Evolutionary conservation across 2,797 vertebrate genomes (phyloP).

Genomic region (Malurus leucopterus): DNA sequence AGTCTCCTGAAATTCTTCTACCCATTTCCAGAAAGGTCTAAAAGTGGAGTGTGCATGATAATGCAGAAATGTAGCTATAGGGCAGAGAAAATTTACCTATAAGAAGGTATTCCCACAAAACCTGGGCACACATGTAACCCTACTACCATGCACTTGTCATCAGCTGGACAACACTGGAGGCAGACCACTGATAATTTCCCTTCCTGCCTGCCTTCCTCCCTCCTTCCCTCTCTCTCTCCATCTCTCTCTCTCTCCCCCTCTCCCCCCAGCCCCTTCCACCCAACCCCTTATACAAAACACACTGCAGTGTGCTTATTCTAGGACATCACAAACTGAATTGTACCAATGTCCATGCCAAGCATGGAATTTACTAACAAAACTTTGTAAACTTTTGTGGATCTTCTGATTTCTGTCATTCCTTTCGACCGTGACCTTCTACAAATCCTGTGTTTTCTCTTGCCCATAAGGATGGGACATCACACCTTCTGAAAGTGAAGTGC

Average conservation of each 20-base stretch:
- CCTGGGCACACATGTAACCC: too few relatives aligned
- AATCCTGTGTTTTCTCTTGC: background rate
- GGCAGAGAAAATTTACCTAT: background rate
- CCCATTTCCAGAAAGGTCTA: fast-evolving
- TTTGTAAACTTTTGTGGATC: background rate
- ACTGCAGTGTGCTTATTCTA: background rate
- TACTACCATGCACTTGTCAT: background rate
- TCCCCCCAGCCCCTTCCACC: fast-evolving
- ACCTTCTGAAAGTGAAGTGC: background rate
- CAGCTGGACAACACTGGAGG: too few relatives aligned
- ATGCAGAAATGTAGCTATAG: too few relatives aligned
- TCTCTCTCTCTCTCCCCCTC: background rate
- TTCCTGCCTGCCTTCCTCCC: background rate
- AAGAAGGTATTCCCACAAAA: background rate
- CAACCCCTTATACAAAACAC: too few relatives aligned
- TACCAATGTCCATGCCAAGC: background rate
- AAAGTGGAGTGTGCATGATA: background rate
- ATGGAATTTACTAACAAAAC: background rate
- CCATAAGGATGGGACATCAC: background rate
- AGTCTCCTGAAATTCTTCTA: background rate
- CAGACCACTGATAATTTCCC: background rate
- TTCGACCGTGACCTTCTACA: background rate
- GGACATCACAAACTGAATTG: too few relatives aligned
- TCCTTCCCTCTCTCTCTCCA: background rate
- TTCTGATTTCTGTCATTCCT: background rate